Percentiles rank a stretch among this genome's conserved stretches.
phyloP scores from a whole-genome alignment of 2,888 invertebrate species.

The Archaeoteleia sp. region DNA sequence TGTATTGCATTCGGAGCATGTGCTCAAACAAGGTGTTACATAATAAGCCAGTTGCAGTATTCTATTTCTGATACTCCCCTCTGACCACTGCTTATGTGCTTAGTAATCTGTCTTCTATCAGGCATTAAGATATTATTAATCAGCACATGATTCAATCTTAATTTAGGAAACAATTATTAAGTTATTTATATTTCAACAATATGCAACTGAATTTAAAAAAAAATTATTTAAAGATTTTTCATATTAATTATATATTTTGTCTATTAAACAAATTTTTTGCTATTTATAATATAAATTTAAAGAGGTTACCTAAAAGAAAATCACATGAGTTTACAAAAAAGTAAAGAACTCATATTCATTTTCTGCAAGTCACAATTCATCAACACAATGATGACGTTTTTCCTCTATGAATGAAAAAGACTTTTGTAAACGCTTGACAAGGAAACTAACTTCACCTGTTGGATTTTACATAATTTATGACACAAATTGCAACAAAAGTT shows the following conservation, averaged over 20 bases:
- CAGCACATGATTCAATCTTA: neutral
- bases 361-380: constrained; percentile 52
- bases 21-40: constrained; percentile 62
- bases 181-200: too few relatives aligned
- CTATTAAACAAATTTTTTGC: too few relatives aligned
- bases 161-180: too few relatives aligned
- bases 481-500: too few relatives aligned
- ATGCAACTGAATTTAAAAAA: too few relatives aligned
- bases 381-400: constrained; percentile 1
- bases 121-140: constrained; percentile 1
- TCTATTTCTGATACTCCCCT: constrained; percentile 68
- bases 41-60: constrained; percentile 63
- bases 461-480: too few relatives aligned
- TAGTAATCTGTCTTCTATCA: constrained; percentile 35
- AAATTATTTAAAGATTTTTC: too few relatives aligned
- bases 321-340: neutral
- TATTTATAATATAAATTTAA: too few relatives aligned
- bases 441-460: too few relatives aligned
- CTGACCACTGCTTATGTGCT: constrained; percentile 54
- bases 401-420: constrained; percentile 9
- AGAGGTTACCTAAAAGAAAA: too few relatives aligned
- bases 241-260: too few relatives aligned
- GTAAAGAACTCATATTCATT: constrained; percentile 11
- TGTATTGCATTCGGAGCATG: constrained; percentile 44
- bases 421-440: neutral